These are phyloP conservation scores for Panthera tigris DNA, from an alignment of 2,113 vertebrate species.

Conservation along the genomic window DNA sequence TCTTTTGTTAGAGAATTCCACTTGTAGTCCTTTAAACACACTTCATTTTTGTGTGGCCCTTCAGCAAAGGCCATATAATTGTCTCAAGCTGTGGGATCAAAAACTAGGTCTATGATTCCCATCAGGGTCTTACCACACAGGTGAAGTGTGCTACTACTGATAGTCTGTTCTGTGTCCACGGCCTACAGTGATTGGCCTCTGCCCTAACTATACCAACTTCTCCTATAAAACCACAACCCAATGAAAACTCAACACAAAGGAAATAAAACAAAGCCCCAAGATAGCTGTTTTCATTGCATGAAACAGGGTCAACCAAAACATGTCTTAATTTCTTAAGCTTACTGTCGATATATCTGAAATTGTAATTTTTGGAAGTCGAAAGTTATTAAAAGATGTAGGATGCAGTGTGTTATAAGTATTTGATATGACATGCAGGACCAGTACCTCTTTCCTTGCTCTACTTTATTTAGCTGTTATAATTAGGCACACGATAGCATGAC, in stretches of 20 bases:
- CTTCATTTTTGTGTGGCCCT: not conserved
- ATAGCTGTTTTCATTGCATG: not conserved
- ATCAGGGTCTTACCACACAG: not conserved
- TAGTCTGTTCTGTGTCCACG: not conserved
- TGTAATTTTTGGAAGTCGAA: constrained; percentile 26
- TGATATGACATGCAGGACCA: not conserved
- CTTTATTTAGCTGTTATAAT: constrained; percentile 33
- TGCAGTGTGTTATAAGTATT: not conserved
- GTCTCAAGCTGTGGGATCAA: not conserved
- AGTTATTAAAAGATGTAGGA: constrained; percentile 25
- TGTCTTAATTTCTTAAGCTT: not conserved
- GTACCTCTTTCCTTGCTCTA: not conserved
- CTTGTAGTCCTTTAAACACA: not conserved
- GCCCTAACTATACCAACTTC: not conserved
- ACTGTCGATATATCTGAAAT: not conserved
- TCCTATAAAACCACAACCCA: not conserved
- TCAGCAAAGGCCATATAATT: not conserved
- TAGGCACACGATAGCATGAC: not conserved
- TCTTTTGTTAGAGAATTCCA: not conserved
- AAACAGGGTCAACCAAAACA: not conserved
- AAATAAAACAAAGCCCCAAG: constrained; percentile 18
- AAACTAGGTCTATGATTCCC: not conserved
- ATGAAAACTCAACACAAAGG: constrained; percentile 33
- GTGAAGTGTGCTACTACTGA: not conserved
- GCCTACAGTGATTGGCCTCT: not conserved